Evolutionary conservation across 2,113 vertebrate species (phyloP).

Genomic region (Thalassoma bifasciatum): DNA sequence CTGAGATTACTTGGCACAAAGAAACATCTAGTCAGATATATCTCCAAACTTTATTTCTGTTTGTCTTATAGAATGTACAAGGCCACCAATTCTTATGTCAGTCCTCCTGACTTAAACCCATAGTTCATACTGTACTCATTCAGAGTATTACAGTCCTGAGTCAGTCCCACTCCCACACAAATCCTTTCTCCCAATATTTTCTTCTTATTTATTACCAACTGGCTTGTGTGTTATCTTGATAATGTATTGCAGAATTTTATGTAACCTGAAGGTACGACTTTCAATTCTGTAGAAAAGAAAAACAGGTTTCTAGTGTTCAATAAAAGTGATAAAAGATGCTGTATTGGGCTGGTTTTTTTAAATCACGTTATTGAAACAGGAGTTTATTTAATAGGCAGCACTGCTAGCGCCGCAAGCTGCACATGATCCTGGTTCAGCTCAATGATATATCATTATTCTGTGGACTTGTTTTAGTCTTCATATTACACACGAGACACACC

Average conservation of each 20-base stretch:
- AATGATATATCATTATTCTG: neutral
- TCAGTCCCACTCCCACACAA: neutral
- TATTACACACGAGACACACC: neutral
- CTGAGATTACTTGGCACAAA: slow-evolving; percentile 7
- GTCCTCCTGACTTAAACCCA: neutral
- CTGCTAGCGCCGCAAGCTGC: neutral
- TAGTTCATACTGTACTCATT: slow-evolving; percentile 2
- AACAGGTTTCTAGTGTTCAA: neutral
- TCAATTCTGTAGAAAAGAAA: neutral
- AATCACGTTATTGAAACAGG: neutral
- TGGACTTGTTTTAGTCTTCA: neutral
- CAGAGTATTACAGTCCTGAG: neutral
- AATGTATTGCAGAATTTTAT: neutral
- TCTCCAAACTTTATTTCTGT: neutral
- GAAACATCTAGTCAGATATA: neutral
- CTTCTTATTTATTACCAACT: slow-evolving; percentile 4
- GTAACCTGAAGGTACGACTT: neutral
- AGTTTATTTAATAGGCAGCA: neutral
- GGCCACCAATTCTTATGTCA: neutral
- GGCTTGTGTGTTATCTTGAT: neutral
- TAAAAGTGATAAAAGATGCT: neutral
- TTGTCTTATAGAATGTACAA: slow-evolving; percentile 10
- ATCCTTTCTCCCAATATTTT: neutral
- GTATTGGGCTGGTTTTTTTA: too few species aligned
- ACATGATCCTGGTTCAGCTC: neutral